These are phyloP conservation scores for Orthochromis indermauri DNA, from an alignment of 2,113 vertebrate genomes.

Conservation along the genomic window DNA sequence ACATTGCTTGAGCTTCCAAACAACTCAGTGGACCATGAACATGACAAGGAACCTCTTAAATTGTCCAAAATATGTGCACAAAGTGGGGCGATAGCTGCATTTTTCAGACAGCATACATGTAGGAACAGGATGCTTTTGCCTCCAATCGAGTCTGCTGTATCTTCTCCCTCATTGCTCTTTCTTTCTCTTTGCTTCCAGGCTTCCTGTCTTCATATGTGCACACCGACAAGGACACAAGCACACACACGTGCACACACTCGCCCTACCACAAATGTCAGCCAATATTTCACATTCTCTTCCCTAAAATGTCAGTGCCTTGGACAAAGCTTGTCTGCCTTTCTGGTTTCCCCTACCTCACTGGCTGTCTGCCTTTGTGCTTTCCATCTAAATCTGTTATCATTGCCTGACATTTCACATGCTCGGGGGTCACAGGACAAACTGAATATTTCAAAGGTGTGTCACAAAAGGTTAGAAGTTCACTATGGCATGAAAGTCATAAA, in stretches of 20 bases:
- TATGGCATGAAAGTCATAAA: background rate
- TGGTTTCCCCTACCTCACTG: background rate
- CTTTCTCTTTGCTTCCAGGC: conserved; percentile 8
- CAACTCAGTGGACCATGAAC: background rate
- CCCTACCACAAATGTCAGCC: conserved; percentile 58
- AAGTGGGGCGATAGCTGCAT: background rate
- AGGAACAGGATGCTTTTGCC: background rate
- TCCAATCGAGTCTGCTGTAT: background rate
- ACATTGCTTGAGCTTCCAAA: background rate
- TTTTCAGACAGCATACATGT: background rate
- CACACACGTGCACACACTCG: background rate
- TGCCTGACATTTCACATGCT: conserved; percentile 44
- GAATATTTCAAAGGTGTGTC: conserved; percentile 15
- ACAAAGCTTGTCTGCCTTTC: conserved; percentile 16
- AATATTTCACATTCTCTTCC: conserved; percentile 46
- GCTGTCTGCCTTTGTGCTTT: background rate
- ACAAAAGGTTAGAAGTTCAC: background rate
- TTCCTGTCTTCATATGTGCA: background rate
- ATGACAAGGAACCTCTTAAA: background rate
- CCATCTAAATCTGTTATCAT: conserved; percentile 15
- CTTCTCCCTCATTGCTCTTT: background rate
- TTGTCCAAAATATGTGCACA: background rate
- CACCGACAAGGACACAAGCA: background rate
- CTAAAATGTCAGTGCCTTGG: conserved; percentile 61
- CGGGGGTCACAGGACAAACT: conserved; percentile 1